Conservation (phyloP, 2,113 vertebrate species). For the Malaclemys terrapin region DNA sequence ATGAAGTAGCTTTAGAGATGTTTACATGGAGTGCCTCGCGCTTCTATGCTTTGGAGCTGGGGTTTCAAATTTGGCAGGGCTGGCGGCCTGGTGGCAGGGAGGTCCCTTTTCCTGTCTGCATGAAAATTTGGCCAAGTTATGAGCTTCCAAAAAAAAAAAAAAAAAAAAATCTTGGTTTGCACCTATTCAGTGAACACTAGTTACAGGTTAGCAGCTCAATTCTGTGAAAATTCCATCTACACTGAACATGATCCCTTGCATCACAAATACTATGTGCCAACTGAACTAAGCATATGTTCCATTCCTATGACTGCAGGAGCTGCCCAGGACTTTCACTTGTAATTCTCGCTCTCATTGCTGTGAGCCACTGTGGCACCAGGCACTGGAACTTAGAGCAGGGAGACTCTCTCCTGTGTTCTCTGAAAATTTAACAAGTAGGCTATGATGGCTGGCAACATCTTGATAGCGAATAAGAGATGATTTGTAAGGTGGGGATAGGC, state of each 20-base stretch:
- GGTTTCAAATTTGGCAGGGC: not conserved
- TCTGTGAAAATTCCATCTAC: not conserved
- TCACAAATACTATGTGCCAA: not conserved
- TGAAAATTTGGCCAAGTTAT: not conserved
- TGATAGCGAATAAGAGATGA: too few species aligned
- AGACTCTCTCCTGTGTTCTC: too few species aligned
- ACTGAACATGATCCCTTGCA: not conserved
- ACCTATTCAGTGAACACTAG: not conserved
- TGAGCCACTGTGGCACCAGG: not conserved
- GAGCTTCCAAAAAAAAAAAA: not conserved
- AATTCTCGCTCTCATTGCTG: not conserved
- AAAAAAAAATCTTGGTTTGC: not conserved
- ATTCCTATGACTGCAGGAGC: not conserved
- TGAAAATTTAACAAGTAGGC: too few species aligned
- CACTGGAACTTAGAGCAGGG: not conserved
- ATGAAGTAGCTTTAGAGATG: not conserved
- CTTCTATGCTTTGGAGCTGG: too few species aligned
- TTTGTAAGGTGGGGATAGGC: too few species aligned
- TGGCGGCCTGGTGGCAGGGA: not conserved
- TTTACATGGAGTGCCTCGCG: not conserved
- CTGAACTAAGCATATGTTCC: too few species aligned
- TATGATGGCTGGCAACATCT: too few species aligned
- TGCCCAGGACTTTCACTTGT: not conserved
- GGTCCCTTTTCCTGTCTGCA: not conserved
- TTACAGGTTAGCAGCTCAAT: not conserved